Conservation (phyloP, 2,888 invertebrate species). For the Aspidapion aeneum region DNA sequence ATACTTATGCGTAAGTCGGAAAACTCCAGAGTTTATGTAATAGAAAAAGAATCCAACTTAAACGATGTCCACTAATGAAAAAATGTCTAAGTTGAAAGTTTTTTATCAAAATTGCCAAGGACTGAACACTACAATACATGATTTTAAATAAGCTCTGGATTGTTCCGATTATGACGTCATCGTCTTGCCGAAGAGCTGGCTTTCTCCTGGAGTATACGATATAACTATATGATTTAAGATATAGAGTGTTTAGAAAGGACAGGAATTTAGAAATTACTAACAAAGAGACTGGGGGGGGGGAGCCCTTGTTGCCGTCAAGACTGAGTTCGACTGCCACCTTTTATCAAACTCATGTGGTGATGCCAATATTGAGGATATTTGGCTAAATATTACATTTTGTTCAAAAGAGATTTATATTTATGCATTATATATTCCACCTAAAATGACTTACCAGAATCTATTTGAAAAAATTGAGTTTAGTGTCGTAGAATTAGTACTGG, state of each 20-base stretch:
- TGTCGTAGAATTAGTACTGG: neutral
- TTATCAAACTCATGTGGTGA: neutral
- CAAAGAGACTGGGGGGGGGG: neutral
- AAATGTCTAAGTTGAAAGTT: neutral
- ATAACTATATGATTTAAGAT: neutral
- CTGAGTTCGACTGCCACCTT: neutral
- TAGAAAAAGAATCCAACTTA: neutral
- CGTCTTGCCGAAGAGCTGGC: neutral
- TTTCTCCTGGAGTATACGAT: neutral
- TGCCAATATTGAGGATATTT: neutral
- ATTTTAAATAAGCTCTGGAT: neutral
- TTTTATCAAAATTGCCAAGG: neutral
- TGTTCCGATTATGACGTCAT: neutral
- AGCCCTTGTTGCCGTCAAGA: neutral
- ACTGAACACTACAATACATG: neutral
- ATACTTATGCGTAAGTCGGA: neutral
- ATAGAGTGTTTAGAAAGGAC: neutral
- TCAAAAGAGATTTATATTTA: neutral
- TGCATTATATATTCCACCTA: neutral
- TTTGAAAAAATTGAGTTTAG: conserved; percentile 1
- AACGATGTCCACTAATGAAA: neutral
- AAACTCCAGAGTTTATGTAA: neutral
- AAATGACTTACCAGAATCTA: neutral
- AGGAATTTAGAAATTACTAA: neutral
- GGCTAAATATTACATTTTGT: neutral